Conservation (phyloP, 2,113 vertebrate species). For the Anolis carolinensis region DNA sequence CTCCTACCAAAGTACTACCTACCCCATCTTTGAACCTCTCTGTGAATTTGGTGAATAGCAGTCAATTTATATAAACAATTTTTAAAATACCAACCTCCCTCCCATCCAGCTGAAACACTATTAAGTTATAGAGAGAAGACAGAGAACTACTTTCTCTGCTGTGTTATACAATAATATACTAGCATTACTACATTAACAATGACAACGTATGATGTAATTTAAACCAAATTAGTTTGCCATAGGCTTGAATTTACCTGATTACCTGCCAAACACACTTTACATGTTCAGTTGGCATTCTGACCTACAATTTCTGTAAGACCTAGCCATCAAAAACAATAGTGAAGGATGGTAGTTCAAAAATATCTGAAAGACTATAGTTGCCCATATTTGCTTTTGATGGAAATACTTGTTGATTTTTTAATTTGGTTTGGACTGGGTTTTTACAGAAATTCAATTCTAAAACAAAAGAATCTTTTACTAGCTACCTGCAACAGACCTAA, state of each 20-base stretch:
- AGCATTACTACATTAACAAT: too few species aligned
- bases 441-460: neutral
- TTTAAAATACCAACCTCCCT: slow-evolving; percentile 4
- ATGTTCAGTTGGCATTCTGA: too few species aligned
- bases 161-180: too few species aligned
- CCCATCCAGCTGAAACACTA: accelerated
- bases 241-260: neutral
- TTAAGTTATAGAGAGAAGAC: neutral
- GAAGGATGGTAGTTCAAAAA: too few species aligned
- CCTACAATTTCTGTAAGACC: too few species aligned
- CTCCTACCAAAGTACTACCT: neutral
- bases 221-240: neutral
- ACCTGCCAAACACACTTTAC: neutral
- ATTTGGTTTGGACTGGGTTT: neutral
- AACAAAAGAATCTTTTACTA: neutral
- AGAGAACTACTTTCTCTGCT: neutral
- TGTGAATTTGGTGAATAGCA: neutral
- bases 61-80: slow-evolving; percentile 24
- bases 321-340: too few species aligned
- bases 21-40: neutral
- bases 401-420: neutral
- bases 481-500: neutral
- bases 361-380: too few species aligned
- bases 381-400: neutral
- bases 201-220: neutral